Base-by-base conservation (phyloP, 2,113 vertebrate genomes). In the Takifugu bimaculatus region DNA sequence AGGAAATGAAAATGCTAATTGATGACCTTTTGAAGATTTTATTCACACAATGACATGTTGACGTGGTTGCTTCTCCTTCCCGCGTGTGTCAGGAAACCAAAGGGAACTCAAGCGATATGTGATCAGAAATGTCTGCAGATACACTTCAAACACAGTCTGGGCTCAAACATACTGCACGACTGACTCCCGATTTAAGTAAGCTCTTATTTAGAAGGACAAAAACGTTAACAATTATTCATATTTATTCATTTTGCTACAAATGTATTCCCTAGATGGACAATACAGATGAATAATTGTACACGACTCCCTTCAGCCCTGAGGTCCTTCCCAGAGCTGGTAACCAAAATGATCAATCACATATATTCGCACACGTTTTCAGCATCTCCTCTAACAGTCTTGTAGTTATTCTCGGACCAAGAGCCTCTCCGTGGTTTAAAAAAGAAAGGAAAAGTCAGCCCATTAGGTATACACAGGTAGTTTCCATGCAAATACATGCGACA, bases 401-500 rank as follows among this genome's bases (percentile, higher is more conserved):
- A 15, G 2, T 25, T 25, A 6, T 25, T 20, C 44, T 13, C 44
- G 11, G 11, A 47, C 14, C 44, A 47, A n/a, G n/a, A n/a, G n/a
- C 32, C 32, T 35, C 32, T 35, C 32, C 9, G 32, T 35, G 2
- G 32, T 7, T 7, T 35, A 80, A 81, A 82, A 82, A 88, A 49
- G 20, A 81, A 81, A 83, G 80, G 79, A 83, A 66, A 85, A 72
- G 81, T 85, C 77, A 83, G 85, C 86, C 84, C 85, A 88, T 85
- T 81, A 86, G 79, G 86, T 89, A 88, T 89, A 90, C 86, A 87
- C 87, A 91, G 88, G 90, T 86, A 86, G 86, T 87, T 88, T 87
- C 88, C 91, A 92, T 92, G 91, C 91, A 80, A 89, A 83, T 89
- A 81, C 91, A 92, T 92, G 91, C 91, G 90, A 90, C 88, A 90